phyloP scores from a whole-genome alignment of 2,797 vertebrate genomes.

The Apogon hyalosoma region DNA sequence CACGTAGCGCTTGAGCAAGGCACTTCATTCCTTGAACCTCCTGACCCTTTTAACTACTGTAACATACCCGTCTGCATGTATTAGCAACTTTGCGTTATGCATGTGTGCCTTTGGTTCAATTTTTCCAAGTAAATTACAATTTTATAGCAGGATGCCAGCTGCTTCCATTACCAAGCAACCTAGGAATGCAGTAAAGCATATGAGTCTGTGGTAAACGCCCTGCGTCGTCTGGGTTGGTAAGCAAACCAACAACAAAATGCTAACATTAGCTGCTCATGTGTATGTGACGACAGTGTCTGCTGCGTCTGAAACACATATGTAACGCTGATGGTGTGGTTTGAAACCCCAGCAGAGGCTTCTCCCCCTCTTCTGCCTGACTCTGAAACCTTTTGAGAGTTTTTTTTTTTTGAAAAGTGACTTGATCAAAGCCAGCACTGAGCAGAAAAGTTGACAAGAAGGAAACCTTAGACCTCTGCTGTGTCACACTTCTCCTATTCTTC shows the following conservation, averaged over 20 bases:
- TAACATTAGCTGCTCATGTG: conserved; percentile 36
- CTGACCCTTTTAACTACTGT: neutral
- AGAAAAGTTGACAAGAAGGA: conserved; percentile 16
- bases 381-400: neutral
- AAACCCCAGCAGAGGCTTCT: conserved; percentile 2
- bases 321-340: conserved; percentile 20
- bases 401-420: conserved; percentile 15
- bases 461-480: conserved; percentile 3
- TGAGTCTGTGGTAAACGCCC: conserved; percentile 56
- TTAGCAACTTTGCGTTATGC: conserved; percentile 33
- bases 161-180: conserved; percentile 64
- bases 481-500: neutral
- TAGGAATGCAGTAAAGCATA: conserved; percentile 67
- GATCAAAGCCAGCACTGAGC: conserved; percentile 6
- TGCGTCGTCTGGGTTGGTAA: conserved; percentile 28
- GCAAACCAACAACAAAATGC: conserved; percentile 42
- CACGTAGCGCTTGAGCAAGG: conserved; percentile 36
- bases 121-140: conserved; percentile 60
- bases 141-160: conserved; percentile 72
- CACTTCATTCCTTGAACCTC: conserved; percentile 13
- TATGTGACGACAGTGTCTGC: neutral
- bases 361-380: neutral
- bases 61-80: conserved; percentile 3
- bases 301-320: conserved; percentile 13
- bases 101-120: conserved; percentile 32